Evolutionary conservation across 2,888 invertebrate species (phyloP), one percentile per base, ranked within the genome.

Genomic region (Tenthredo livida): DNA sequence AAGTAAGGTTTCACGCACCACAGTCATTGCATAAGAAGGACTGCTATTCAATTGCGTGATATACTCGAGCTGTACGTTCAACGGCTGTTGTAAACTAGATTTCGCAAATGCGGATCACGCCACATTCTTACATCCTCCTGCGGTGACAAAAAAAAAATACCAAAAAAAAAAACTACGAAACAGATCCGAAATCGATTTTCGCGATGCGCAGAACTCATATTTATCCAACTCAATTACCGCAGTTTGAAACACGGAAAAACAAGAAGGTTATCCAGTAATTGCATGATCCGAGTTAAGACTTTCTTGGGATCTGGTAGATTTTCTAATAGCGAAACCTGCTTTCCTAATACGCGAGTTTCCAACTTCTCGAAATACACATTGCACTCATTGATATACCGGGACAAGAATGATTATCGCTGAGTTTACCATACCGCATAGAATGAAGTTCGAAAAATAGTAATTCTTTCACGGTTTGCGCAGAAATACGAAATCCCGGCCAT

Each of bases 1-100:
- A 37, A 58, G 78, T 37, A 54, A 78, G 3, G n/a, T 37, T 78
- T 78, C 78, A 78, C 78, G 78, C 78, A 78, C 58, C 7, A 21
- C 12, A 37, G 17, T n/a, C 29, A 58, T 78, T 78, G 78, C 78
- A n/a, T 10, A 78, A 78, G 7, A 37, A n/a, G 29, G n/a, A 78
- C 21, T 78, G 58, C 2, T 58, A n/a, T n/a, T 78, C 78, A 58
- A 50, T 78, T 58, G 54, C 78, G 54, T 29, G n/a, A 6, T 29
- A 15, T 21, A n/a, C 15, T 9, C 1, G 25, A 10, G 21, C n/a
- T n/a, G n/a, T n/a, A n/a, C n/a, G n/a, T 58, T 78, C n/a, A 1
- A 33, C 7, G 17, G 3, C 54, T 54, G 15, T 47, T 47, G 25
- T 21, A 47, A 15, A 25, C n/a, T 1, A 33, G 17, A 54, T 54